Conservation (phyloP, 2,113 vertebrate species). For the Tupaia tana region DNA sequence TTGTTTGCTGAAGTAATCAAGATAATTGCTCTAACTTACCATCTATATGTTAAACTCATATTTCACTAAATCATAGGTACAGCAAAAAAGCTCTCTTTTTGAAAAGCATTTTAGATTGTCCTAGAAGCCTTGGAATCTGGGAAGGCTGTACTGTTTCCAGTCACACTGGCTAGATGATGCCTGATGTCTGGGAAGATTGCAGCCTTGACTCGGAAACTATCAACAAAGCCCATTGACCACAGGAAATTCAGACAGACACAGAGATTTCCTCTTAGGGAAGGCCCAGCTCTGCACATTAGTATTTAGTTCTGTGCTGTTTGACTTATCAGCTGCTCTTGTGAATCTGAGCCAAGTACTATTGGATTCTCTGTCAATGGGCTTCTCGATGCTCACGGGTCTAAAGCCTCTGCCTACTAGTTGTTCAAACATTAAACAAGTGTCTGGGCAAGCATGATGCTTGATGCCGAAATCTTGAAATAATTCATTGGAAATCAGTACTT, state of each 20-base stretch:
- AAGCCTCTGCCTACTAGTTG: neutral
- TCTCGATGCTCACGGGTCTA: neutral
- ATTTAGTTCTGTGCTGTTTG: neutral
- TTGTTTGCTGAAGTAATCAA: neutral
- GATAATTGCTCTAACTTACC: neutral
- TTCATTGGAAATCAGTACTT: too few relatives aligned
- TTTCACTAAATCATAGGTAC: neutral
- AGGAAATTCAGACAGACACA: conserved; percentile 26
- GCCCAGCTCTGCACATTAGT: neutral
- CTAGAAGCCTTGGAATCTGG: conserved; percentile 12
- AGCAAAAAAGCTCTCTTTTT: neutral
- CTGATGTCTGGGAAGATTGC: neutral
- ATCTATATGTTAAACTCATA: neutral
- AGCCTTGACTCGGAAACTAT: conserved; percentile 2
- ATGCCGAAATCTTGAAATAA: too few relatives aligned
- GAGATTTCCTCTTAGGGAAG: neutral
- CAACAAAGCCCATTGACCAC: neutral
- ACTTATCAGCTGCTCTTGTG: neutral
- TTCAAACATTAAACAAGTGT: conserved; percentile 6
- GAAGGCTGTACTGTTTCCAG: neutral
- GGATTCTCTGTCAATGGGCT: neutral
- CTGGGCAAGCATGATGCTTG: too few relatives aligned
- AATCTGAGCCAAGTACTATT: neutral
- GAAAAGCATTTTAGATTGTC: conserved; percentile 3
- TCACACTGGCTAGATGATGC: neutral